Conservation (phyloP, 1,140 invertebrate species). For the Habropoda laboriosa region DNA sequence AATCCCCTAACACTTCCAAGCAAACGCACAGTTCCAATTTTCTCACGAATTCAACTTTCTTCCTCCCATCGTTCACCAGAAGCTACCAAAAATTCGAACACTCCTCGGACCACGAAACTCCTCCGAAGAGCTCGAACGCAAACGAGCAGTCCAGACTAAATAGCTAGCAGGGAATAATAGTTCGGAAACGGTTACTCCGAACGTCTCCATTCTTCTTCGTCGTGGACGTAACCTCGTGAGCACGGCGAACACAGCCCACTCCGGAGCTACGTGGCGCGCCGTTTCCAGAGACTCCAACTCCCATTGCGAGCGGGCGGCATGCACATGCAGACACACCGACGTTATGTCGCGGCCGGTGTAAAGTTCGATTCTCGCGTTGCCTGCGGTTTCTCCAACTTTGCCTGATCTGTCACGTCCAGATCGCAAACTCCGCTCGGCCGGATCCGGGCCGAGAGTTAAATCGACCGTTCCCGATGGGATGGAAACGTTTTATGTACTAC, state of each 20-base stretch:
- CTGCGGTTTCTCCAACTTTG: conserved; percentile 65
- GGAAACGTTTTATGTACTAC: conserved; percentile 49
- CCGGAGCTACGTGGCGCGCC: conserved; percentile 28
- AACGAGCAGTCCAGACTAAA: neutral
- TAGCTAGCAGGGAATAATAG: neutral
- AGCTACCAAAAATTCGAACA: no score
- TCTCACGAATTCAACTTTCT: no score
- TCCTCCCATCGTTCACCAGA: no score
- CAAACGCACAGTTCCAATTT: no score
- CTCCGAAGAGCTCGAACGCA: neutral
- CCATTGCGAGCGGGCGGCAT: neutral
- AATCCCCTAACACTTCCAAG: no score
- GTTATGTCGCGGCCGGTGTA: conserved; percentile 56
- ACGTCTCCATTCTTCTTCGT: conserved; percentile 7
- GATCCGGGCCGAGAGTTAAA: conserved; percentile 53
- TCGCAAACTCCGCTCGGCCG: conserved; percentile 44
- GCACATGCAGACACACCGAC: conserved; percentile 39
- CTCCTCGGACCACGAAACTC: neutral
- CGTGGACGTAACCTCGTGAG: no score
- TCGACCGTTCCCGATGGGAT: conserved; percentile 44
- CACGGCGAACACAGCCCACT: no score
- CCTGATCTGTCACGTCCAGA: conserved; percentile 57
- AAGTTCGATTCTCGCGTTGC: conserved; percentile 63
- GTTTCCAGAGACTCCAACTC: conserved; percentile 18
- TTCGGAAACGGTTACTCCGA: neutral